These are phyloP conservation scores for Aleadryas rufinucha DNA, from an alignment of 2,113 vertebrate genomes.

Conservation along the genomic window DNA sequence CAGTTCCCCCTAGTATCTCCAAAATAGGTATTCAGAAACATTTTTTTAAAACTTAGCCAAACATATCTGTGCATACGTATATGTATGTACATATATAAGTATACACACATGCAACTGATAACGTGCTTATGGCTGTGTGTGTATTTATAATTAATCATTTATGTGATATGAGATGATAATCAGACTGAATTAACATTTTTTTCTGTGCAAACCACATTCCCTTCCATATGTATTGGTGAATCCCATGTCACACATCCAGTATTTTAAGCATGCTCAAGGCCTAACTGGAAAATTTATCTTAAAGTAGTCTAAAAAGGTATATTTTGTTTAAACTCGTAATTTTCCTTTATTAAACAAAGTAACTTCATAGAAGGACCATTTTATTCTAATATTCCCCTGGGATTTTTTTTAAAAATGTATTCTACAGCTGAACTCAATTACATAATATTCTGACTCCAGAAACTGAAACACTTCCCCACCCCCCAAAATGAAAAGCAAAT, in stretches of 20 bases:
- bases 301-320: neutral
- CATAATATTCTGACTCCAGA: neutral
- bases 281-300: neutral
- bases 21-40: neutral
- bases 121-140: rapidly evolving
- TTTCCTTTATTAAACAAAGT: neutral
- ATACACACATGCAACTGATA: neutral
- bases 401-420: neutral
- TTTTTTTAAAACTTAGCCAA: neutral
- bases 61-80: neutral
- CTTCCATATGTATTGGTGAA: neutral
- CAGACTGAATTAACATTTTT: neutral
- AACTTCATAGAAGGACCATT: neutral
- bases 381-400: neutral
- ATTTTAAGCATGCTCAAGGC: neutral
- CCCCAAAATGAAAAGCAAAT: neutral
- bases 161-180: neutral
- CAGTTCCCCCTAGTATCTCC: neutral
- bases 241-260: neutral
- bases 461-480: neutral
- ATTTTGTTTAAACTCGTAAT: neutral
- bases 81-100: neutral
- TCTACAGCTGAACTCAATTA: neutral
- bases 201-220: neutral
- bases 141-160: neutral